Base-by-base conservation (phyloP, 1,140 invertebrate genomes). In the Bradysia coprophila region DNA sequence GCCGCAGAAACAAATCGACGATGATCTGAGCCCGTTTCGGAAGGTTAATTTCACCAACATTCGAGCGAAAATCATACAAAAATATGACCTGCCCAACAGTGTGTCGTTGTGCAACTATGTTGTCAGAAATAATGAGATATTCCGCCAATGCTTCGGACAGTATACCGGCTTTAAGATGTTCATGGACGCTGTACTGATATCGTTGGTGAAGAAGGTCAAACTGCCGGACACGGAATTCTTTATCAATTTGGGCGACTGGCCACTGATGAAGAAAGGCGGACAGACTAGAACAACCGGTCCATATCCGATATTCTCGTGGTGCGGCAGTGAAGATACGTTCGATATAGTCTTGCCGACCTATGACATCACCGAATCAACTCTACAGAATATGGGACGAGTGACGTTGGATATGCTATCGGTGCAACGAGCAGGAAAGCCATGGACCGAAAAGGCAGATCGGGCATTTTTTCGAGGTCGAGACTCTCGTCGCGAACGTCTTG, bases 111-210 rank as follows among this genome's bases (percentile, higher is more conserved):
- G 90, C 57, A 83, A 93, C 59, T 97, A 95, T 67, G 73, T 81
- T 22, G 66, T 97, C 2, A 81, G 86, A 56, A 60, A 80, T 49
- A 94, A 94, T 61, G 59, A 81, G 75, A 67, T 94, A 50, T 88
- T 85, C 60, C 70, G 89, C 51, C 75, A 78, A 51, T 95, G 91
- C 54, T 90, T 89, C 67, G 92, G 93, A 18, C 75, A 93, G 64
- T 80, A 95, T 67, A 77, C 89, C n/a, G 91, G 86, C 11, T 98
- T 96, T 57, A 90, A 90, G 59, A 91, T 92, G 73, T 97, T 97
- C 64, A 76, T 84, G 59, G 92, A 97, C 66, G 75, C 76, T 39
- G 82, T 92, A 46, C 64, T 97, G 16, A 57, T 90, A 21, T 92
- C 88, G 1, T 53, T 97, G 13, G 59, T 75, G 10, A 66, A 88